A percentile compares a stretch with the other conserved stretches of the same genome.
Evolutionary conservation across 2,113 vertebrate species (phyloP).

Genomic region (Pantherophis guttatus): DNA sequence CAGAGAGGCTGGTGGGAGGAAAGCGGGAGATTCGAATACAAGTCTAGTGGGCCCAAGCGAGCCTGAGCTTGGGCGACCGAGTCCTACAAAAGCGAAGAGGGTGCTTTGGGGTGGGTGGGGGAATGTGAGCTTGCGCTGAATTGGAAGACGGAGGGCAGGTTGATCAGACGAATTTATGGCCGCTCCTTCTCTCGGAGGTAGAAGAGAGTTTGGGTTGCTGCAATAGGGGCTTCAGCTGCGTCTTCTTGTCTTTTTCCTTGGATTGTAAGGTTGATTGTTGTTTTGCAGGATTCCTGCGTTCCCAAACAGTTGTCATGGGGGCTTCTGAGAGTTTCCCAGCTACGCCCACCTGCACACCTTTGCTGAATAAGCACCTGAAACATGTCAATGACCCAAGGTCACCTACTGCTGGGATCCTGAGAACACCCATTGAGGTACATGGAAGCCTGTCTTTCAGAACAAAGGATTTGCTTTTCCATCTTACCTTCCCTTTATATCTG

Average conservation of each 20-base stretch:
- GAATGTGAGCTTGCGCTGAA: neutral
- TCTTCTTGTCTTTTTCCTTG: neutral
- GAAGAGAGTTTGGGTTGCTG: neutral
- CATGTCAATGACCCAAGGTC: conserved; percentile 84
- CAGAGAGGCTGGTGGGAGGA: conserved; percentile 31
- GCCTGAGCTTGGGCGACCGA: neutral
- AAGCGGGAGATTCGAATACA: conserved; percentile 71
- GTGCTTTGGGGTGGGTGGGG: neutral
- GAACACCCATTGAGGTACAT: conserved; percentile 80
- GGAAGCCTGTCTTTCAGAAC: neutral
- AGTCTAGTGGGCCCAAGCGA: too few species aligned
- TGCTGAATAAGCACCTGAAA: conserved; percentile 58
- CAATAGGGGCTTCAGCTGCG: neutral
- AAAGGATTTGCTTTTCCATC: neutral
- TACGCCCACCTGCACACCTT: conserved; percentile 62
- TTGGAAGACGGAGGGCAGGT: neutral
- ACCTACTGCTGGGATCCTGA: conserved; percentile 76
- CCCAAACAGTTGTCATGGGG: conserved; percentile 72
- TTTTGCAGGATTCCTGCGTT: neutral
- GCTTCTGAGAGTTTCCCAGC: conserved; percentile 74
- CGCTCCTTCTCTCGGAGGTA: conserved; percentile 23
- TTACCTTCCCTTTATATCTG: too few species aligned
- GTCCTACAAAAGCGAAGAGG: neutral
- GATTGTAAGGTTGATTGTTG: neutral
- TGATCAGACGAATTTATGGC: neutral